Percentiles rank a stretch among this genome's conserved stretches.
These are phyloP conservation scores for Acleris laterana DNA, from an alignment of 2,888 invertebrate genomes.

Conservation along the genomic window DNA sequence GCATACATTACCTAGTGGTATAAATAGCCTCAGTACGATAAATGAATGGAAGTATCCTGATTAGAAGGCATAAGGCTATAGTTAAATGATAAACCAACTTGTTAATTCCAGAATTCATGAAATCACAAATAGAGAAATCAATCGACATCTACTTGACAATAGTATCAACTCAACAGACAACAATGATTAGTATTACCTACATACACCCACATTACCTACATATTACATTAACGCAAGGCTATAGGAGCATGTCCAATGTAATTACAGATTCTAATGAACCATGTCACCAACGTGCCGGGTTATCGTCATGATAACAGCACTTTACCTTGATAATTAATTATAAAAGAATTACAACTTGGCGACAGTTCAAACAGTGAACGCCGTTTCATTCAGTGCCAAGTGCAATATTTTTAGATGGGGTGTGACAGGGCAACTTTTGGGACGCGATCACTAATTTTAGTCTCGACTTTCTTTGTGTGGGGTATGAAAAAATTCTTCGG, in stretches of 20 bases:
- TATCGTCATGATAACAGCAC: conserved; percentile 35
- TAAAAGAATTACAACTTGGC: conserved; percentile 59
- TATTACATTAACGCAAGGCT: not conserved
- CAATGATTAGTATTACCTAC: not conserved
- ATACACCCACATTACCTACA: no score
- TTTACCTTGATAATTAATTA: conserved; percentile 33
- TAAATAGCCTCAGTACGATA: not conserved
- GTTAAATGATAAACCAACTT: no score
- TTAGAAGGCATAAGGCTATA: no score
- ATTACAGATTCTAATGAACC: conserved; percentile 1
- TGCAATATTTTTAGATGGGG: conserved; percentile 74
- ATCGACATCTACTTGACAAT: no score
- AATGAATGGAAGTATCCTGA: not conserved
- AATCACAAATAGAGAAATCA: not conserved
- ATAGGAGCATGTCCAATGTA: not conserved
- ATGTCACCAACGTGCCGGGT: conserved; percentile 18
- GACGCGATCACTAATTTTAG: conserved; percentile 56
- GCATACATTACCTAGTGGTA: not conserved
- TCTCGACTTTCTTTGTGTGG: conserved; percentile 40
- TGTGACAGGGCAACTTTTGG: conserved; percentile 64
- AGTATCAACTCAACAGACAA: not conserved
- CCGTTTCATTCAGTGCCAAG: conserved; percentile 76
- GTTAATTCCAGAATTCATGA: not conserved
- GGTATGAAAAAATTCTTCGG: conserved; percentile 43
- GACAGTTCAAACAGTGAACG: conserved; percentile 73